Base-by-base conservation (phyloP, 2,888 invertebrate species). In the Hylaea fasciaria region DNA sequence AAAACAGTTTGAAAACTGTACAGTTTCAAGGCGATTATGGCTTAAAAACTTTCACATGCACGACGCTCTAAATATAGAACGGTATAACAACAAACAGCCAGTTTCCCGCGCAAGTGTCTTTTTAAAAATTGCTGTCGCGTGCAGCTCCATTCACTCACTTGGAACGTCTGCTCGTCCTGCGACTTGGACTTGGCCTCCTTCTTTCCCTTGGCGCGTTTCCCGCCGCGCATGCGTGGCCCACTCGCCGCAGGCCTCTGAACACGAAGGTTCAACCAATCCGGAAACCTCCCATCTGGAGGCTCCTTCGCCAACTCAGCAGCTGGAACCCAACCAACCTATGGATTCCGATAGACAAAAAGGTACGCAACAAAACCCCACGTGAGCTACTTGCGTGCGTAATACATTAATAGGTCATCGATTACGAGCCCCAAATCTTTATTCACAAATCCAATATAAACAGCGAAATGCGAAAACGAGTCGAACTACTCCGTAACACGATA, bases 301-400 rank as follows among this genome's bases (percentile, higher is more conserved):
- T 92, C 91, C 62, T 87, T 82, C 5, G 88, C 86, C 63, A 94
- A 78, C 57, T 93, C 88, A 64, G 83, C 89, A 60, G 93, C 94
- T 93, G 78, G 39, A 78, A 76, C 61, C 56, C 68, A 57, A 52
- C 52, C 61, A 53, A 43, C n/a, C 17, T 32, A 22, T n/a, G 13
- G 37, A 55, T 41, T 40, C 22, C 32, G 12, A 53, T 39, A 55
- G 14, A 28, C 48, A 37, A 40, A 39, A 48, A 29, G 47, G 40
- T n/a, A 52, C 35, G 46, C 43, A 62, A 52, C 48, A 32, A 32
- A 32, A 32, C 54, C 41, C 28, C 44, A 59, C 60, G 55, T 60
- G 66, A 58, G 61, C 28, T 2, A 45, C 61, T 82, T 65, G 78
- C 82, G 81, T 74, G 75, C 72, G 69, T 61, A 64, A 28, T 62